phyloP scores from a whole-genome alignment of 2,113 vertebrate species.

The Ceratotherium simum region DNA sequence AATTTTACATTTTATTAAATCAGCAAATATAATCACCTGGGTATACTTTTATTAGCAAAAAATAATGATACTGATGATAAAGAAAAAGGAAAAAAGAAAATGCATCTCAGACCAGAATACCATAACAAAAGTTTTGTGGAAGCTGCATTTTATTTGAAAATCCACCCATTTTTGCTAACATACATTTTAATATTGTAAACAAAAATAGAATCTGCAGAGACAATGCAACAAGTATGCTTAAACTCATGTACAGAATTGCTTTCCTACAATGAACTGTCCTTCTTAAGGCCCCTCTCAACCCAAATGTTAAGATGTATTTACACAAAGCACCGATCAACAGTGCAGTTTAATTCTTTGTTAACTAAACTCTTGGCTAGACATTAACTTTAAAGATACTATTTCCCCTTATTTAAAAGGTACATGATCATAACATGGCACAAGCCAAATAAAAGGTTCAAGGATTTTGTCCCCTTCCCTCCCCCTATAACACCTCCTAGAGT shows the following conservation, averaged over 20 bases:
- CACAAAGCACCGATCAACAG: slow-evolving; percentile 99
- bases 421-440: slow-evolving; percentile 83
- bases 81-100: slow-evolving; percentile 69
- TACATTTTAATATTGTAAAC: slow-evolving; percentile 99
- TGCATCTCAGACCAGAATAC: slow-evolving; percentile 86
- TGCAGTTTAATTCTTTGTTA: slow-evolving; percentile 87
- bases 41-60: slow-evolving; percentile 83
- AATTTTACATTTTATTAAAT: slow-evolving; percentile 84
- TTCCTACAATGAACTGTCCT: slow-evolving; percentile 94
- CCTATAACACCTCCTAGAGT: slow-evolving; percentile 76
- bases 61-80: slow-evolving; percentile 59
- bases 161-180: slow-evolving; percentile 96
- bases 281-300: slow-evolving; percentile 88
- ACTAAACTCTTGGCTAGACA: slow-evolving; percentile 89
- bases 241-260: slow-evolving; percentile 96
- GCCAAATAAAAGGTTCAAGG: slow-evolving; percentile 84
- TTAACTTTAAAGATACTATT: slow-evolving; percentile 90
- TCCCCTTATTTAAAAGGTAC: slow-evolving; percentile 85
- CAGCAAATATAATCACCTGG: slow-evolving; percentile 82
- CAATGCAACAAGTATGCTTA: slow-evolving; percentile 96
- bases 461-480: slow-evolving; percentile 64
- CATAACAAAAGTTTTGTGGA: slow-evolving; percentile 93
- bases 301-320: slow-evolving; percentile 92
- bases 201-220: slow-evolving; percentile 98
- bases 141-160: slow-evolving; percentile 99